These are phyloP conservation scores for Parauchenoglanis punctatus DNA, from an alignment of 2,797 vertebrate species.

Conservation along the genomic window DNA sequence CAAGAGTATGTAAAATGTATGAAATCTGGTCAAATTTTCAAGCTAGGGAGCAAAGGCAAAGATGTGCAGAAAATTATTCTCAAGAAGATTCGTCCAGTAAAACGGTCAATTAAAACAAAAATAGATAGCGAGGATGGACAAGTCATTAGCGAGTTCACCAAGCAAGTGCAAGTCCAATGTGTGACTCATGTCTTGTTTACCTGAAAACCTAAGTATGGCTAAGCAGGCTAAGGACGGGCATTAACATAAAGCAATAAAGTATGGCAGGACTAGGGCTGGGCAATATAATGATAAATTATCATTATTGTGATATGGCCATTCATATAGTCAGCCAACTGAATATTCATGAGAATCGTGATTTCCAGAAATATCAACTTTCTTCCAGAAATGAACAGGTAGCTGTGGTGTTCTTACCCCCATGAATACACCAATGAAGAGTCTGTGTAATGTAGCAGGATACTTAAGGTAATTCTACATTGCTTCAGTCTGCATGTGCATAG, in stretches of 20 bases:
- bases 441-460: too few relatives aligned
- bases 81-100: neutral
- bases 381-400: too few relatives aligned
- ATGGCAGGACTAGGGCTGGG: too few relatives aligned
- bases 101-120: neutral
- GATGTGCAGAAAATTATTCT: neutral
- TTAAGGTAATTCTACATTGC: too few relatives aligned
- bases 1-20: neutral
- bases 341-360: too few relatives aligned
- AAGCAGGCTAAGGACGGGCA: neutral
- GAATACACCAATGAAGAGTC: too few relatives aligned
- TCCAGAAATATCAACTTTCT: too few relatives aligned
- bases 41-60: neutral
- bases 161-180: neutral
- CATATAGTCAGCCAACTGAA: too few relatives aligned
- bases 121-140: neutral
- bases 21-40: neutral
- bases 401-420: too few relatives aligned
- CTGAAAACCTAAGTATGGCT: neutral
- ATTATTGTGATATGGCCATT: too few relatives aligned
- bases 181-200: neutral
- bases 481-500: too few relatives aligned
- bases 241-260: neutral
- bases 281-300: too few relatives aligned
- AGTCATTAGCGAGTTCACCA: neutral